phyloP scores from a whole-genome alignment of 2,797 vertebrate genomes.

The Gadopsis bispinosus region DNA sequence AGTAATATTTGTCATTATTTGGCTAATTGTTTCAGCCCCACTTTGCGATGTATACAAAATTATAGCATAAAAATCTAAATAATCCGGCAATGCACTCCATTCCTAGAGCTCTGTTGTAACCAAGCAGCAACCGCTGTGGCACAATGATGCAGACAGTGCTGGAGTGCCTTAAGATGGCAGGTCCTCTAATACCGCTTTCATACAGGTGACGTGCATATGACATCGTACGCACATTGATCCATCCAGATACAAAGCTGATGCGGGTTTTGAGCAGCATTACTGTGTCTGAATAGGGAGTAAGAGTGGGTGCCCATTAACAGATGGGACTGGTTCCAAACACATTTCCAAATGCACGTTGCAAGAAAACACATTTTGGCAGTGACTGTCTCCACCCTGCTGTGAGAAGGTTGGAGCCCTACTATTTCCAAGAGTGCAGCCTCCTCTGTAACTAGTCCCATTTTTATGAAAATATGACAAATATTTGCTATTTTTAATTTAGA shows the following conservation, averaged over 20 bases:
- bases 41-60: no score
- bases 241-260: not conserved
- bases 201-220: not conserved
- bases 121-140: not conserved
- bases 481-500: slow-evolving; percentile 9
- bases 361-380: slow-evolving; percentile 21
- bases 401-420: slow-evolving; percentile 4
- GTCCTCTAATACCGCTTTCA: no score
- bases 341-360: slow-evolving; percentile 10
- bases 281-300: not conserved
- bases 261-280: not conserved
- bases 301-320: not conserved
- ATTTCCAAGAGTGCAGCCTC: not conserved
- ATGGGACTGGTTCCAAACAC: slow-evolving; percentile 12
- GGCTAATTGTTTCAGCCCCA: not conserved
- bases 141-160: not conserved
- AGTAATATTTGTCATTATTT: not conserved
- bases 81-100: no score
- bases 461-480: slow-evolving; percentile 1
- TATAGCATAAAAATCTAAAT: not conserved
- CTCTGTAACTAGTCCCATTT: not conserved
- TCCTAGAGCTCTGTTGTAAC: not conserved
- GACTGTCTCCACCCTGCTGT: slow-evolving; percentile 4
- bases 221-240: not conserved
- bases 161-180: not conserved